Evolutionary conservation across 2,888 invertebrate genomes (phyloP).

Genomic region (Mimumesa dahlbomi): DNA sequence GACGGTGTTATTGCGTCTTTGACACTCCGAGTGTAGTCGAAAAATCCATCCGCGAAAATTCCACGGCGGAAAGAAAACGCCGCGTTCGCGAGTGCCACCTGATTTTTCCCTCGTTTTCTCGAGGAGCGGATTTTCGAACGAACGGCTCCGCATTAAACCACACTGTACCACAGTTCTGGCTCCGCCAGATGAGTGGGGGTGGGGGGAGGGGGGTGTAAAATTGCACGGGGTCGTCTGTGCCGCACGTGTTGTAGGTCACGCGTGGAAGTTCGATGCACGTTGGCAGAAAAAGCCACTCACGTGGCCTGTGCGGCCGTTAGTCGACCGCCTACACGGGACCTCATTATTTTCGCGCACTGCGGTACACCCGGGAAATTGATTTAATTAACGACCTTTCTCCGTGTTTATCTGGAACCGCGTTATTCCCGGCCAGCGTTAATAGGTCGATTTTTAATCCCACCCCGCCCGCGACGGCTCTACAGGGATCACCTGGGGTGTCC

Average conservation of each 20-base stretch:
- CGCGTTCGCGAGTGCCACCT: not conserved
- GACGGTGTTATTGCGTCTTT: constrained; percentile 62
- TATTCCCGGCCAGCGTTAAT: no score
- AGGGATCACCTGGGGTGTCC: no score
- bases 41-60: constrained; percentile 35
- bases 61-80: not conserved
- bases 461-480: no score
- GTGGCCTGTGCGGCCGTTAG: constrained; percentile 1
- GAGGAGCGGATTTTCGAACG: not conserved
- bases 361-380: constrained; percentile 11
- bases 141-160: no score
- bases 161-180: no score
- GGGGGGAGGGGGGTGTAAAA: no score
- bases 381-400: constrained; percentile 24
- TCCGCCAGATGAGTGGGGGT: no score
- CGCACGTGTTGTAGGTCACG: not conserved
- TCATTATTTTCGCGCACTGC: constrained; percentile 18
- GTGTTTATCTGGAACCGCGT: no score
- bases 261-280: not conserved
- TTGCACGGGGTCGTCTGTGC: no score
- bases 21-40: constrained; percentile 40
- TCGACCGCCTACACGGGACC: not conserved
- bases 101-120: not conserved
- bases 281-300: not conserved
- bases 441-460: no score